A percentile compares a stretch with the other conserved stretches of the same genome.
These are phyloP conservation scores for Tipula confusa DNA, from an alignment of 2,888 invertebrate species.

Conservation along the genomic window DNA sequence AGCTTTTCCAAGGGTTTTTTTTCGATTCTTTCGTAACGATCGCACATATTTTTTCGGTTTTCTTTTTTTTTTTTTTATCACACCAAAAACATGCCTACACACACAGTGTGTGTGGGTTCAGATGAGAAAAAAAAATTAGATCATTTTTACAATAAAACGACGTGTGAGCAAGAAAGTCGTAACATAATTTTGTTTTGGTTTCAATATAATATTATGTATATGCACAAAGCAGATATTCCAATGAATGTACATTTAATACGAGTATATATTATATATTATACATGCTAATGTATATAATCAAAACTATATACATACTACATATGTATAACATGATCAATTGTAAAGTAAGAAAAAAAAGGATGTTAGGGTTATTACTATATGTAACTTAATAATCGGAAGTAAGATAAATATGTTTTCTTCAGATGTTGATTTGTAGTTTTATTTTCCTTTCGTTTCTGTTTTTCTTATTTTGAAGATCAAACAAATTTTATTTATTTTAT, in stretches of 20 bases:
- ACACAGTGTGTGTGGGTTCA: conserved; percentile 4
- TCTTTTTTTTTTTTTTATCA: neutral
- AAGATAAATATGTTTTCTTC: neutral
- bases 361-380: conserved; percentile 7
- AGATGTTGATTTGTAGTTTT: neutral
- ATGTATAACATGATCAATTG: neutral
- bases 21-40: neutral
- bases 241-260: neutral
- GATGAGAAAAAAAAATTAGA: neutral
- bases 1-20: conserved; percentile 5
- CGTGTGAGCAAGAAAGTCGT: conserved; percentile 3
- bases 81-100: neutral
- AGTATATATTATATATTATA: neutral
- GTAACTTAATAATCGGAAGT: neutral
- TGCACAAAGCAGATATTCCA: neutral
- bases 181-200: neutral
- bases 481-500: neutral
- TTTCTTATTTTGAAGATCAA: neutral
- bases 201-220: too few species aligned
- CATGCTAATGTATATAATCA: neutral
- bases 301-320: neutral
- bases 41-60: neutral
- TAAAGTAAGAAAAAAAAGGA: neutral
- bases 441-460: neutral
- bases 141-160: conserved; percentile 20